Percentiles rank a stretch among this genome's conserved stretches.
These are phyloP conservation scores for Montifringilla adamsi DNA, from an alignment of 2,113 vertebrate genomes.

Conservation along the genomic window DNA sequence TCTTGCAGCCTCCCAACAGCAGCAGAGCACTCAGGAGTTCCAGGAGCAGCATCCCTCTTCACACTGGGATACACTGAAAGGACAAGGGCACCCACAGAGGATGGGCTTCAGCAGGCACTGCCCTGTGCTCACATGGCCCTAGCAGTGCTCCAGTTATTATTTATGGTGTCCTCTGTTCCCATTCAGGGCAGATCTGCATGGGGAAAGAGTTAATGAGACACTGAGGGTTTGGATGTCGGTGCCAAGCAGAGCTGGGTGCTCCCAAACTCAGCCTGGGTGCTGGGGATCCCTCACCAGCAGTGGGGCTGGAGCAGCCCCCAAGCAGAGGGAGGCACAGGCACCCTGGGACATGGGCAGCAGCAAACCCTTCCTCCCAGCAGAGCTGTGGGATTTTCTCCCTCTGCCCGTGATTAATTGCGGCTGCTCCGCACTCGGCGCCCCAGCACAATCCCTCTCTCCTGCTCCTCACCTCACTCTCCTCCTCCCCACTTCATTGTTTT, in stretches of 20 bases:
- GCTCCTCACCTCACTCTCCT: fast-evolving
- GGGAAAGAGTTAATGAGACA: not conserved
- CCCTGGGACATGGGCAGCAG: not conserved
- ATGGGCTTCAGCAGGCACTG: fast-evolving
- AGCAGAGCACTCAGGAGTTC: not conserved
- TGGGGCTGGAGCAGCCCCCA: fast-evolving
- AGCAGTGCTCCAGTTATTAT: not conserved
- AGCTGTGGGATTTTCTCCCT: not conserved
- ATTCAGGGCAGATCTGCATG: fast-evolving
- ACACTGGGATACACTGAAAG: not conserved
- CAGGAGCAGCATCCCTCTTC: not conserved
- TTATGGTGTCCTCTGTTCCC: not conserved
- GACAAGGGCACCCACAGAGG: not conserved
- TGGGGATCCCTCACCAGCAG: not conserved
- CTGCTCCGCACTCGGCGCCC: not conserved
- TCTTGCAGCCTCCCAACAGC: not conserved
- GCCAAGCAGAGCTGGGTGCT: not conserved
- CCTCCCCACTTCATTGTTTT: not conserved
- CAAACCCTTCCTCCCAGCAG: not conserved
- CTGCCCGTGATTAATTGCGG: not conserved
- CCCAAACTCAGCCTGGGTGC: not conserved
- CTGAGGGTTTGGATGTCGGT: fast-evolving
- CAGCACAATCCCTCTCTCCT: not conserved
- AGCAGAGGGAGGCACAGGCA: not conserved
- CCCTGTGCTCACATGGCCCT: not conserved